phyloP scores from a whole-genome alignment of 53 echinoderm and acorn worm genomes.

The Actinopyga echinites region DNA sequence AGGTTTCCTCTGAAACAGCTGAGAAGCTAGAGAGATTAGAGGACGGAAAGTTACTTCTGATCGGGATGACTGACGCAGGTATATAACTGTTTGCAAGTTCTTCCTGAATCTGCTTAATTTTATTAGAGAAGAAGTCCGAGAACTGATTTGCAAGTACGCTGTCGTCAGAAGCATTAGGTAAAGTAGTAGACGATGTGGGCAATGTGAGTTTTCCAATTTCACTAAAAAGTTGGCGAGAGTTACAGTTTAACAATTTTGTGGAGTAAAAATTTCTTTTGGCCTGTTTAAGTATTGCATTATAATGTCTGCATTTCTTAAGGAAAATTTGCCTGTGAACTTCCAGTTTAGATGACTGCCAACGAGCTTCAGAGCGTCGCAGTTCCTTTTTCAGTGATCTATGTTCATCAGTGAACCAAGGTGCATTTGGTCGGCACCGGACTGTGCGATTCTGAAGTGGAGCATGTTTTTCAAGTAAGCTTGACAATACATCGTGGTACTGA shows the following conservation, averaged over 20 bases:
- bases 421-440: not conserved
- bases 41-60: not conserved
- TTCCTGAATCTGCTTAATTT: not conserved
- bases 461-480: slow-evolving; percentile 9
- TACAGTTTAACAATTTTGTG: not conserved
- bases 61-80: not conserved
- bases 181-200: not conserved
- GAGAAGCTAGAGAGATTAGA: too few relatives aligned
- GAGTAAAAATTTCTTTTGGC: not conserved
- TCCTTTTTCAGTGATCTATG: slow-evolving; percentile 6
- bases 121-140: slow-evolving; percentile 24
- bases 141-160: slow-evolving; percentile 25
- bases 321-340: slow-evolving; percentile 13
- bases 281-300: slow-evolving; percentile 25
- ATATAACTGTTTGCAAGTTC: not conserved
- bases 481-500: not conserved
- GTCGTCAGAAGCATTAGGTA: not conserved
- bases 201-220: not conserved
- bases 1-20: not conserved
- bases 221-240: slow-evolving; percentile 25
- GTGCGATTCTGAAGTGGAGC: not conserved
- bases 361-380: not conserved
- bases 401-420: slow-evolving; percentile 24
- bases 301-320: slow-evolving; percentile 18
- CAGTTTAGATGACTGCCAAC: not conserved